A percentile compares a stretch with the other conserved stretches of the same genome.
Conservation (phyloP, 2,888 invertebrate species). For the Drosophila quasianomalipes region DNA sequence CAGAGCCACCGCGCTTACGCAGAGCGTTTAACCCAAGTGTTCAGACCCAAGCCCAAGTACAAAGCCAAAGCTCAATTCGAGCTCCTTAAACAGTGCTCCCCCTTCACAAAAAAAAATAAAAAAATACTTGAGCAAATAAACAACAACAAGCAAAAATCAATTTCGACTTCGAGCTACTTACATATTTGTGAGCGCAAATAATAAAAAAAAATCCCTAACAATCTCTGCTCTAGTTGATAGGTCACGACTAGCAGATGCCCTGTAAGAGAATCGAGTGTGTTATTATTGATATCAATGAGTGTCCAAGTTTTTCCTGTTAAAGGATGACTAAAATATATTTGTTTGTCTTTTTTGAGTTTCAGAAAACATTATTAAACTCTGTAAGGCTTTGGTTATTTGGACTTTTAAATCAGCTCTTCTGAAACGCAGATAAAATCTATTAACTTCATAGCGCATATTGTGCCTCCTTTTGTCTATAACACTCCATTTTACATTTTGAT, state of each 20-base stretch:
- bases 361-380: background rate
- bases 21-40: conserved; percentile 35
- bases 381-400: background rate
- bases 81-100: conserved; percentile 43
- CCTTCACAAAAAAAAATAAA: conserved; percentile 13
- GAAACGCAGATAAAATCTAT: background rate
- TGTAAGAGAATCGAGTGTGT: background rate
- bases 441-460: background rate
- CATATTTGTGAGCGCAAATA: conserved; percentile 43
- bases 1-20: conserved; percentile 78
- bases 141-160: conserved; percentile 48
- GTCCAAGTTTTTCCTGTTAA: background rate
- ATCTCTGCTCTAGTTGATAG: background rate
- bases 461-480: background rate
- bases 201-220: conserved; percentile 9
- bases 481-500: background rate
- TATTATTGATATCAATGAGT: background rate
- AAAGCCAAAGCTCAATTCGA: conserved; percentile 34
- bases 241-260: conserved; percentile 3
- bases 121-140: conserved; percentile 43
- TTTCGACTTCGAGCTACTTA: conserved; percentile 53
- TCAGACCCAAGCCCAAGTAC: conserved; percentile 2
- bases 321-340: background rate
- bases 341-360: background rate
- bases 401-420: background rate